Evolutionary conservation across 2,113 vertebrate genomes (phyloP).

Genomic region (Zootoca vivipara): DNA sequence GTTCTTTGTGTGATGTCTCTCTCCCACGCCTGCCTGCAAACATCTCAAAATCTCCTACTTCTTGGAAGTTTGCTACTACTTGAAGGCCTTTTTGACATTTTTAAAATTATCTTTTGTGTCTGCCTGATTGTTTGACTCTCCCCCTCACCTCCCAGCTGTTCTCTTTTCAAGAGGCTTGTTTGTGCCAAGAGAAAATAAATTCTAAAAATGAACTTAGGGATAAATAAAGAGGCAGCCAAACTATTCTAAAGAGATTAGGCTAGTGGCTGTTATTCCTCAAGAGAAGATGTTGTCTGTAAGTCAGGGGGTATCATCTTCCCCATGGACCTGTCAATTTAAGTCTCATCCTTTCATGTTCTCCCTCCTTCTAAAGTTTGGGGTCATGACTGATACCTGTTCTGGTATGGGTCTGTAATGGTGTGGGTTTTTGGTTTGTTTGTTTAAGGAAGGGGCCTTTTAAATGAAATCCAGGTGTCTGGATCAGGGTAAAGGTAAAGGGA

Average conservation of each 20-base stretch:
- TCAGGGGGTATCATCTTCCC: too few relatives aligned
- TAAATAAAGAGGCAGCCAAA: neutral
- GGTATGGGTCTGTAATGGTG: too few relatives aligned
- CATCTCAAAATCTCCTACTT: neutral
- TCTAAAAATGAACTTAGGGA: neutral
- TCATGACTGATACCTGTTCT: too few relatives aligned
- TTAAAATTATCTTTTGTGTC: neutral
- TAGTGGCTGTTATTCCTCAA: neutral
- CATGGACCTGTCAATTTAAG: too few relatives aligned
- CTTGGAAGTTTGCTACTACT: neutral
- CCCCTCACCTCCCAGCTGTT: neutral
- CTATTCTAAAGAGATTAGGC: neutral
- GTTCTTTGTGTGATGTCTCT: neutral
- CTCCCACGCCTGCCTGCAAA: too few relatives aligned
- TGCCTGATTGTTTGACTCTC: neutral
- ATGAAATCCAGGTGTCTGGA: too few relatives aligned
- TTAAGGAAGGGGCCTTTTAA: too few relatives aligned
- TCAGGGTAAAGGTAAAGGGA: too few relatives aligned
- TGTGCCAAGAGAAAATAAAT: neutral
- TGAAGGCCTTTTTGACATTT: neutral
- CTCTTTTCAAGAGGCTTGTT: neutral
- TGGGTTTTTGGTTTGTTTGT: too few relatives aligned
- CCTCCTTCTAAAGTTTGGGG: too few relatives aligned
- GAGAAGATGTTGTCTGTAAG: too few relatives aligned
- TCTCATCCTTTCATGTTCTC: too few relatives aligned